Evolutionary conservation across 37 sponge, comb jelly and placozoan species (phyloP).

Genomic region (Geodia barretti): DNA sequence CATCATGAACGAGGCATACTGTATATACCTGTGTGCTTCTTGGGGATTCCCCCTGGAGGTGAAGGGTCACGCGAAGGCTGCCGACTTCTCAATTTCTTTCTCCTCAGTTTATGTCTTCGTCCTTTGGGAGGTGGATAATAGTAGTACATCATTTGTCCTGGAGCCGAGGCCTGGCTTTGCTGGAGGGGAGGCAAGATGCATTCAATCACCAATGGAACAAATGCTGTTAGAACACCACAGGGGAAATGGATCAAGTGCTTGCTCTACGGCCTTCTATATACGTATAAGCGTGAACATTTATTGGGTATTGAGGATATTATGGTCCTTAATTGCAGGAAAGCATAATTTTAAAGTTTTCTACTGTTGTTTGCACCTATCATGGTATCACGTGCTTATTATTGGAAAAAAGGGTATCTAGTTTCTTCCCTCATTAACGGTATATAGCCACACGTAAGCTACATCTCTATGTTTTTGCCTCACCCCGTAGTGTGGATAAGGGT

Average conservation of each 20-base stretch:
- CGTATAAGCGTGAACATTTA: too few relatives aligned
- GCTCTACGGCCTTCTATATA: too few relatives aligned
- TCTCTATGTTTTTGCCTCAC: conserved; percentile 9
- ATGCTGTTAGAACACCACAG: too few relatives aligned
- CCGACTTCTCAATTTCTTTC: background rate
- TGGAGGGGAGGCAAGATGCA: too few relatives aligned
- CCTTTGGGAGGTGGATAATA: background rate
- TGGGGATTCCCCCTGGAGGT: background rate
- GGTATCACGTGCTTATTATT: too few relatives aligned
- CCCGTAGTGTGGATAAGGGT: conserved; percentile 3
- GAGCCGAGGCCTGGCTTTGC: background rate
- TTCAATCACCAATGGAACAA: too few relatives aligned
- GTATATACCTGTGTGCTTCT: conserved; percentile 14
- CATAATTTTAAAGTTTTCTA: background rate
- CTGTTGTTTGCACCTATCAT: too few relatives aligned
- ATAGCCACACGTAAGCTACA: too few relatives aligned
- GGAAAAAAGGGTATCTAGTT: too few relatives aligned
- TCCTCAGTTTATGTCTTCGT: background rate
- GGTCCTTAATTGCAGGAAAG: background rate
- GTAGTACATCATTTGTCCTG: background rate
- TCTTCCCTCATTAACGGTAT: too few relatives aligned
- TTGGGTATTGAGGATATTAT: background rate
- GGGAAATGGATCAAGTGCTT: too few relatives aligned
- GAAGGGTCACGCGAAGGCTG: background rate
- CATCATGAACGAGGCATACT: too few relatives aligned